These are phyloP conservation scores for human (Homo sapiens) DNA, from an alignment of 2,113 vertebrate species.

Conservation along the genomic window GRCh38 chr6:19411001-19411500, in stretches of 20 bases:
- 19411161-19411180: background rate
- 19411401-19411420: background rate
- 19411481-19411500: background rate
- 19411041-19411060: background rate
- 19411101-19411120: background rate
- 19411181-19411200: background rate
- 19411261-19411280: background rate
- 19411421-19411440: background rate
- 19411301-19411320: background rate
- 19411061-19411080: background rate
- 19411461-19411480: background rate
- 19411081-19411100: background rate
- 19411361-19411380: background rate
- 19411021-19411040: background rate
- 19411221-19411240: slow-evolving; percentile 2
- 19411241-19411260: background rate
- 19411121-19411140: background rate
- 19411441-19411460: background rate
- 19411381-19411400: background rate
- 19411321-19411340: background rate
- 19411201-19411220: background rate
- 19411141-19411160: background rate
- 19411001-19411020: background rate
- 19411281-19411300: background rate
- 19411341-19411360: background rate